Conservation (phyloP, 2,797 vertebrate genomes). For the Pithecia hirsuta region DNA sequence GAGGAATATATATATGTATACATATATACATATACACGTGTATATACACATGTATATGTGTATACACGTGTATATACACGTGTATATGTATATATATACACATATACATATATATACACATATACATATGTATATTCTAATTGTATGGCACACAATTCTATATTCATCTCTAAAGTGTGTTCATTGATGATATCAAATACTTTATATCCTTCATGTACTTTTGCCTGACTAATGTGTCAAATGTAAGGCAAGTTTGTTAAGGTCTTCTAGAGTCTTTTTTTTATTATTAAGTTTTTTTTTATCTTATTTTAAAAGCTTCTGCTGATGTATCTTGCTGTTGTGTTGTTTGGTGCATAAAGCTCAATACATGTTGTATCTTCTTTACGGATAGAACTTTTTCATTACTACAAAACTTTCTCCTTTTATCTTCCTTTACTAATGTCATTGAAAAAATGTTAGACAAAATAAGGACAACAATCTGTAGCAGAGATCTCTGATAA, state of each 20-base stretch:
- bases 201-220: not conserved
- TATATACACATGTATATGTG: too few species aligned
- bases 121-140: not conserved
- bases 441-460: not conserved
- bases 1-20: not conserved
- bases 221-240: not conserved
- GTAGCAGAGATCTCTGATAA: not conserved
- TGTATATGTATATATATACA: too few species aligned
- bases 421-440: not conserved
- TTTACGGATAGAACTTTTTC: not conserved
- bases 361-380: not conserved
- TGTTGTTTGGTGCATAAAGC: not conserved
- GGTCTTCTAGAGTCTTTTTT: not conserved
- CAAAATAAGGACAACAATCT: not conserved
- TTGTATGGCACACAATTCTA: not conserved
- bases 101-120: too few species aligned
- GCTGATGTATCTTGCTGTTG: not conserved
- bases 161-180: not conserved
- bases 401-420: not conserved
- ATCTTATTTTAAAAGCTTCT: not conserved
- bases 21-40: too few species aligned
- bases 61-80: too few species aligned
- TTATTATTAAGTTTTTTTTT: not conserved
- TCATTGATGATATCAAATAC: not conserved
- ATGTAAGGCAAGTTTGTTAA: conserved; percentile 14